phyloP scores from a whole-genome alignment of 2,797 vertebrate species.

The Tragopan temminckii region DNA sequence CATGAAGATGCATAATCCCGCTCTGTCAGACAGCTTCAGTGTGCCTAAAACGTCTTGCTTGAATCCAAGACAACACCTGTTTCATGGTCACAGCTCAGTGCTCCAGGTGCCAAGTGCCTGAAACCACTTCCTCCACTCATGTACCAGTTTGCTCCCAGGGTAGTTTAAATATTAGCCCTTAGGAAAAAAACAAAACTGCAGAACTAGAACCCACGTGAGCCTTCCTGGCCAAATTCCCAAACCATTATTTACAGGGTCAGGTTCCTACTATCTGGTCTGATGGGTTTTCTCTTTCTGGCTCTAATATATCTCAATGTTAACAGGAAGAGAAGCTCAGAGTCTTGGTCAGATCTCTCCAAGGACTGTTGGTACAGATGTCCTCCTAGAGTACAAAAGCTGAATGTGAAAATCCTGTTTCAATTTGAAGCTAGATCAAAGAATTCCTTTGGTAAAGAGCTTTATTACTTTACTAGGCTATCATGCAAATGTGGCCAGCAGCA shows the following conservation, averaged over 20 bases:
- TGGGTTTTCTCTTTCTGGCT: neutral
- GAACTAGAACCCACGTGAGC: neutral
- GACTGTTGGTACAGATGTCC: neutral
- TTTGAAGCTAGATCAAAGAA: conserved; percentile 32
- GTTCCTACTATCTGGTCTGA: neutral
- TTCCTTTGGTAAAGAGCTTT: conserved; percentile 10
- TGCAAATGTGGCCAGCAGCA: neutral
- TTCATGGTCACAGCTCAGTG: neutral
- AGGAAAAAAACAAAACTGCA: neutral
- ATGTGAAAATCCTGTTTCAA: conserved; percentile 26
- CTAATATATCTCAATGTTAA: conserved; percentile 1
- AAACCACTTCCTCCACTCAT: conserved; percentile 18
- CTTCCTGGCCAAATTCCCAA: conserved; percentile 21
- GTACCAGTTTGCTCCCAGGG: neutral
- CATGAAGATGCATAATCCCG: neutral
- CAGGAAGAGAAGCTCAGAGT: conserved; percentile 21
- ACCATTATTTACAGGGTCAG: conserved; percentile 27
- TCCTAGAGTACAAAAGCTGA: conserved; percentile 32
- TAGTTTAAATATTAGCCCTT: conserved; percentile 28
- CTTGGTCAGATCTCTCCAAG: conserved; percentile 38
- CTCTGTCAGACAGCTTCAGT: neutral
- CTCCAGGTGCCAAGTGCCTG: neutral
- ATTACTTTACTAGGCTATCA: conserved; percentile 21
- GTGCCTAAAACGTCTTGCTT: neutral
- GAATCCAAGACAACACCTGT: neutral